Evolutionary conservation across 2,797 vertebrate species (phyloP), one percentile per base, ranked within the genome.

Genomic region (Semaprochilodus insignis): DNA sequence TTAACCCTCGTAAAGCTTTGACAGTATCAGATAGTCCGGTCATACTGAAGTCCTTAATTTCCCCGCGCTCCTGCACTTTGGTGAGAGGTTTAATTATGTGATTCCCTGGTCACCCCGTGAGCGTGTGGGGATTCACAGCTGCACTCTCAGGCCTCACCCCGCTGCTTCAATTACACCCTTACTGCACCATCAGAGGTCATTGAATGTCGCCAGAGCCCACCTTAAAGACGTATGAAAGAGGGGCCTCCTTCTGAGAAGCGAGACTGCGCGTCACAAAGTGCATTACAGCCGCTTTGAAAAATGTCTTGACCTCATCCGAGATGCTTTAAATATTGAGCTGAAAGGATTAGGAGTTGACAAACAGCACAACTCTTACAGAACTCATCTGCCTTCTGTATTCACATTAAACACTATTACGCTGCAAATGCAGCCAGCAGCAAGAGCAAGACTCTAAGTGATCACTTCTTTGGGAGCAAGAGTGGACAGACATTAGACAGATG

Each of bases 161-260:
- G 74, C 59, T 80, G 57, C 63, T 65, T 75, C 63, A 81, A 74
- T 82, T 81, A 87, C 73, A 60, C 74, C 54, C 60, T 75, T 77
- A 57, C 77, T 84, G 48, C 66, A n/a, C 57, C 60, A 70, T 8
- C 25, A 65, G 71, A 78, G 60, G 72, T 59, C 57, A 79, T 55
- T n/a, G 63, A 25, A 25, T 16, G 23, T 55, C 73, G 55, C 23
- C n/a, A 62, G 65, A 80, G 54, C 77, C 63, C 65, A 80, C 77
- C 82, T 84, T 19, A 14, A 54, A 63, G 65, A 57, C 69, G 57
- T 80, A 54, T 51, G 44, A 60, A 70, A 54, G 65, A 80, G 44
- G 62, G 70, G 77, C 75, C 77, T 83, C 69, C 66, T 85, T 85
- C 77, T 77, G 66, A 77, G 71, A 82, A 84, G 79, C 44, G 51